Percentiles rank a stretch among this genome's conserved stretches.
phyloP scores from a whole-genome alignment of 2,797 vertebrate genomes.

The Euphonia xanthogaster region DNA sequence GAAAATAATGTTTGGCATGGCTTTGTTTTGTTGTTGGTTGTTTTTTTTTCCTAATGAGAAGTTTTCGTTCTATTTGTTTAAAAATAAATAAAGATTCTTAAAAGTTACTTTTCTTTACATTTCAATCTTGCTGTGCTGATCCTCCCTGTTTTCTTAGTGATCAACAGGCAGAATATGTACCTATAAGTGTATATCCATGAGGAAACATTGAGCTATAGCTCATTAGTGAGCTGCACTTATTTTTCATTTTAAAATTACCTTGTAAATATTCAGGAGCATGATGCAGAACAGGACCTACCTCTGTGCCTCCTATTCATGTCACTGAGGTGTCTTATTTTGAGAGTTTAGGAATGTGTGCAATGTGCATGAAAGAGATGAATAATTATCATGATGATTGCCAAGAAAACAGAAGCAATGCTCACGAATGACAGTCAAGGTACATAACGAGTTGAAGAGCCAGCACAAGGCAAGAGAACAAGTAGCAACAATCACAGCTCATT shows the following conservation, averaged over 20 bases:
- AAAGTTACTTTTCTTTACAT: not conserved
- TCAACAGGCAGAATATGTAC: not conserved
- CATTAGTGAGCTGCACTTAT: not conserved
- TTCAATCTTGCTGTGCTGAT: not conserved
- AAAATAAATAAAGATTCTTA: not conserved
- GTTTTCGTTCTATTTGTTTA: not conserved
- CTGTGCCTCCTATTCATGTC: not conserved
- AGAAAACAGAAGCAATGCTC: not conserved
- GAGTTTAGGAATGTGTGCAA: not conserved
- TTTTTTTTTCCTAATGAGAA: not conserved
- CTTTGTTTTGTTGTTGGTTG: fast-evolving
- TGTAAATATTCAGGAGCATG: not conserved
- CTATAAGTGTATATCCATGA: not conserved
- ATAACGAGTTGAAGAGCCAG: not conserved
- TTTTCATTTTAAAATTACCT: not conserved
- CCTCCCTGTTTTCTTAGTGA: not conserved
- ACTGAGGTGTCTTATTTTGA: not conserved
- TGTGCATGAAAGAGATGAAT: not conserved
- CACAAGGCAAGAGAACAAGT: not conserved
- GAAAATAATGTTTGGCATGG: not conserved
- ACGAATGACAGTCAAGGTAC: not conserved
- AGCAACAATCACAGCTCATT: not conserved
- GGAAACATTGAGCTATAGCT: not conserved
- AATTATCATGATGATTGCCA: not conserved
- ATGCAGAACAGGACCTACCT: not conserved